Conservation (phyloP, 2,797 vertebrate species). For the Thripadectes ignobilis region DNA sequence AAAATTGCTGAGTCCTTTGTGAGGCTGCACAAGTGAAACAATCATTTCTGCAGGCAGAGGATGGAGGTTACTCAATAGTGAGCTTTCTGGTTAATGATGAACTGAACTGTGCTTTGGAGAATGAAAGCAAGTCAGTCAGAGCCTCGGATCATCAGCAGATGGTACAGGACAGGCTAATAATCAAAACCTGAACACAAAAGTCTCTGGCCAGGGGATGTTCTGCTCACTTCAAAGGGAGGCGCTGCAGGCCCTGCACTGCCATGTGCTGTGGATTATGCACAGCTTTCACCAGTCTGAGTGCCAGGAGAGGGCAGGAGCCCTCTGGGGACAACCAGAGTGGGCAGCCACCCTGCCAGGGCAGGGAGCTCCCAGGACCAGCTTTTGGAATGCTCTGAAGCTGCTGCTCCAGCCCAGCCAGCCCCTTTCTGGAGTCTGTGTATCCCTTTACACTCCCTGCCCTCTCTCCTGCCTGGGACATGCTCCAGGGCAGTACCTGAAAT, state of each 20-base stretch:
- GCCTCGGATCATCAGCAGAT: neutral
- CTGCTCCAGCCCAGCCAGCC: neutral
- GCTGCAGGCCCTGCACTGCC: neutral
- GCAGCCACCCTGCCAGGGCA: neutral
- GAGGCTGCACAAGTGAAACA: neutral
- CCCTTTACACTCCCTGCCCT: neutral
- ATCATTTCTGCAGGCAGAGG: neutral
- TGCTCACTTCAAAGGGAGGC: neutral
- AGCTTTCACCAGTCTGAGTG: neutral
- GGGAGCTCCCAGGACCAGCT: neutral
- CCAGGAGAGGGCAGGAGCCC: neutral
- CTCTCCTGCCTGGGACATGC: neutral
- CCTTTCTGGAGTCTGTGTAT: neutral
- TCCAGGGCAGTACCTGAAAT: conserved; percentile 79
- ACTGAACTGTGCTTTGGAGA: neutral
- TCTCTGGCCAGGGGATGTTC: neutral
- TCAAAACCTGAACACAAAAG: neutral
- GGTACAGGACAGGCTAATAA: neutral
- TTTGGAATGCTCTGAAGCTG: neutral
- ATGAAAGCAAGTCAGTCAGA: neutral
- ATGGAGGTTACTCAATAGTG: neutral
- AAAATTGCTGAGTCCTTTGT: neutral
- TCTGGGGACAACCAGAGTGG: neutral
- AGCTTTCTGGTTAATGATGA: conserved; percentile 1
- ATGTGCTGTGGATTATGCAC: neutral